Evolutionary conservation across 1,140 invertebrate genomes (phyloP), one percentile per base, ranked within the genome.

Genomic region (Arctopsyche grandis): DNA sequence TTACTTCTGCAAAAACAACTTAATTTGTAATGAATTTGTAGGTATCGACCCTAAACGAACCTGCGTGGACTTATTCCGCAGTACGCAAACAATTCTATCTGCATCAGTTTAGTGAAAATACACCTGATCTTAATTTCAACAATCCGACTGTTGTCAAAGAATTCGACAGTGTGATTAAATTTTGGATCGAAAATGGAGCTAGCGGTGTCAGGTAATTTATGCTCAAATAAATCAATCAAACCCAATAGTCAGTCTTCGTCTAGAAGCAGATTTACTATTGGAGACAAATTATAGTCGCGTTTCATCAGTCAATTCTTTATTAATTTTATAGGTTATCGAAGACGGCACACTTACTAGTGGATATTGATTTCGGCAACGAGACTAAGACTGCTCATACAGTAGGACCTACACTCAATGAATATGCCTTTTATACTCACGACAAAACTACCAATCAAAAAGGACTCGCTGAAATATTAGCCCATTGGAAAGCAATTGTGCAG

Each of bases 111-210:
- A 85, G 86, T 0, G 80, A 83, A 4, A 86, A 88, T 14, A 89
- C 91, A 75, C 91, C 93, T 0, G 92, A 94, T 77, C 87, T 94
- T 0, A 93, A 94, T 86, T 90, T 91, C 83, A 83, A 87, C 63
- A 92, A 93, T 84, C 81, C 86, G 16, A 83, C 85, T 16, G 91
- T 93, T 0, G 84, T 86, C 14, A 81, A 89, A n/a, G 90, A 91
- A 84, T 91, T 94, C 69, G 86, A 93, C 83, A 86, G 89, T 0
- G 91, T 94, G 19, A 83, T 97, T 0, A 87, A 86, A 38, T 90
- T 90, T 80, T 95, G 95, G 90, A 79, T 95, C 21, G 85, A 90
- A 19, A 87, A 91, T 26, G 95, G 94, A 7, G 92, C 94, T 0
- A 88, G 87, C 80, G 96, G 95, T 14, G 93, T 97, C 83, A 90